Base-by-base conservation (phyloP, 2,888 invertebrate species). In the Tuta absoluta region DNA sequence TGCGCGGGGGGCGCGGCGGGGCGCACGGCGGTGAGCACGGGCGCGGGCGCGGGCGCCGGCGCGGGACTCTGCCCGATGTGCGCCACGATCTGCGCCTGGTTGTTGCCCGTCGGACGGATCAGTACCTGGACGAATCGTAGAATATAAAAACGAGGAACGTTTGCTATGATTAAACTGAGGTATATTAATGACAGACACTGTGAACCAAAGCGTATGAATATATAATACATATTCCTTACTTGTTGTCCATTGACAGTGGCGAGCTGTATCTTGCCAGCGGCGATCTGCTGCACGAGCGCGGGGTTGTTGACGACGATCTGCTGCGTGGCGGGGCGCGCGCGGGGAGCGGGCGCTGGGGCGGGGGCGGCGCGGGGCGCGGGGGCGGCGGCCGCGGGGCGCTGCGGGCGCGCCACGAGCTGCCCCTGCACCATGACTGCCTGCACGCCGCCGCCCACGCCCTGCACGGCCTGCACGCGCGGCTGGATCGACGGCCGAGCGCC, bases 191-290 rank as follows among this genome's bases (percentile, higher is more conserved):
- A 28, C 28, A 28, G 28, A 28, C 28, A 28, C 28, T n/a, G n/a
- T n/a, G n/a, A n/a, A n/a, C n/a, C n/a, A n/a, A n/a, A n/a, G n/a
- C n/a, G n/a, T n/a, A n/a, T n/a, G n/a, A n/a, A n/a, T n/a, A n/a
- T n/a, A n/a, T n/a, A n/a, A n/a, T n/a, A n/a, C n/a, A n/a, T 33
- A 41, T 41, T 41, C 14, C n/a, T 21, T 64, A 66, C 66, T 84
- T 97, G 97, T 77, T 97, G 97, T 0, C 97, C 97, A 80, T 96
- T 96, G 28, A 97, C 95, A 0, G 96, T 96, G 0, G 96, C 96
- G 64, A 97, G 92, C 80, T 96, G 96, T 10, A 96, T 94, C 82
- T 96, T 97, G 8, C 96, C 97, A 17, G 95, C 93, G 1, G 96
- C 96, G 67, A 97, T 92, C 81, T 97, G 96, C 79, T 96, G 96